These are phyloP conservation scores for Ennomos erosarius DNA, from an alignment of 2,888 invertebrate genomes.

Conservation along the genomic window DNA sequence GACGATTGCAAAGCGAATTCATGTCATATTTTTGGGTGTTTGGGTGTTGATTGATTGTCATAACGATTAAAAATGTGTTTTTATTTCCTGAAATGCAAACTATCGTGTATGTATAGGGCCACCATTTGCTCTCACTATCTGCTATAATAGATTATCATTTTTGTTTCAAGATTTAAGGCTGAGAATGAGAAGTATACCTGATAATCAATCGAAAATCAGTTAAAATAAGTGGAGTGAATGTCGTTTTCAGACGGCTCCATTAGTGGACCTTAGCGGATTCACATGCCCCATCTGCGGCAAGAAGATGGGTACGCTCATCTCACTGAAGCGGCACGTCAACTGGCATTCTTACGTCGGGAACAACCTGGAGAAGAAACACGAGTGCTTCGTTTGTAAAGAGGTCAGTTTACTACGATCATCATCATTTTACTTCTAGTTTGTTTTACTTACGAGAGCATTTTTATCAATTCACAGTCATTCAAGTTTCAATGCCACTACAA, in stretches of 20 bases:
- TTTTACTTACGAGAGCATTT: conserved; percentile 31
- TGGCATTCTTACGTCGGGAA: conserved; percentile 77
- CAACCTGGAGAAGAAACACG: conserved; percentile 65
- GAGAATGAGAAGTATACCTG: no score
- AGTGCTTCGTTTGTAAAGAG: conserved; percentile 79
- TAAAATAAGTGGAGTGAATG: neutral
- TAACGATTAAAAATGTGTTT: no score
- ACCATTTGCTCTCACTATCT: no score
- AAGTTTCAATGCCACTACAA: conserved; percentile 76
- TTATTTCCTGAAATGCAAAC: no score
- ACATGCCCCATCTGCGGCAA: conserved; percentile 77
- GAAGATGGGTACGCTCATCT: conserved; percentile 72
- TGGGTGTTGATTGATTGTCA: no score
- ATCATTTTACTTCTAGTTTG: neutral
- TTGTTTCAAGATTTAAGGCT: no score
- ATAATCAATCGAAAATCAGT: no score
- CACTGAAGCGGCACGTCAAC: conserved; percentile 76
- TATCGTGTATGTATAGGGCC: no score
- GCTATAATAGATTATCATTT: no score
- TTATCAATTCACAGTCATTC: conserved; percentile 65
- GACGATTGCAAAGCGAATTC: no score
- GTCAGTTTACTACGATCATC: conserved; percentile 48
- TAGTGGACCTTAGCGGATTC: conserved; percentile 69
- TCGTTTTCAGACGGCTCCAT: conserved; percentile 30
- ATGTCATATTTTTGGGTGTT: no score